These are phyloP conservation scores for Heliconius erato DNA, from an alignment of 2,888 invertebrate species.

Conservation along the genomic window DNA sequence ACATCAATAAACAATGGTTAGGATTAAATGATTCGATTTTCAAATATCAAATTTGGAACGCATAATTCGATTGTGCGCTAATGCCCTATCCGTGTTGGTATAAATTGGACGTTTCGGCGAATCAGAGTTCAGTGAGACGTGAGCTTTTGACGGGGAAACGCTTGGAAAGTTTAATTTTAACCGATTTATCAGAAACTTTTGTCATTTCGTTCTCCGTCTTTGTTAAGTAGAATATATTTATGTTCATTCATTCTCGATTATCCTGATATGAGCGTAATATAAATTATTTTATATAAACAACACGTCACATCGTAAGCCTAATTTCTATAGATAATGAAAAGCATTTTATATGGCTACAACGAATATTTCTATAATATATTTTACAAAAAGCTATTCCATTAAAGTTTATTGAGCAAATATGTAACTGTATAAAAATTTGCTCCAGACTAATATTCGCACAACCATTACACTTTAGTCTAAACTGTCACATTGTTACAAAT, in stretches of 20 bases:
- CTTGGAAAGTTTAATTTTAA: constrained; percentile 34
- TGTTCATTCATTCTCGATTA: constrained; percentile 14
- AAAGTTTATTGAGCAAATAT: no score
- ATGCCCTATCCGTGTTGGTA: constrained; percentile 78
- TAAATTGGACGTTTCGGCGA: constrained; percentile 75
- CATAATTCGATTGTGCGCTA: constrained; percentile 78
- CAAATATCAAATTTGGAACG: constrained; percentile 76
- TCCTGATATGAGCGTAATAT: constrained; percentile 17
- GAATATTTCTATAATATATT: background rate
- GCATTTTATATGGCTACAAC: background rate
- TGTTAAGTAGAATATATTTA: constrained; percentile 16
- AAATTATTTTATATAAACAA: background rate
- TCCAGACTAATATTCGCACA: no score
- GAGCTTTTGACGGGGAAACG: constrained; percentile 55
- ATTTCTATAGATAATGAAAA: background rate
- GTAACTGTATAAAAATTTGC: no score
- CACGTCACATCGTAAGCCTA: background rate
- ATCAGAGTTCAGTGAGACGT: constrained; percentile 70
- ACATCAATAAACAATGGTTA: constrained; percentile 67
- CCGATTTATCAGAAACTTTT: constrained; percentile 25
- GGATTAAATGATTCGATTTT: constrained; percentile 73
- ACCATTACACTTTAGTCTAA: no score
- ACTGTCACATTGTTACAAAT: no score
- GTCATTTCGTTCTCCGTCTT: constrained; percentile 7
- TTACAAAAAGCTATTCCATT: no score